Evolutionary conservation across 2,888 invertebrate species (phyloP).

Genomic region (Rhagonycha lutea): DNA sequence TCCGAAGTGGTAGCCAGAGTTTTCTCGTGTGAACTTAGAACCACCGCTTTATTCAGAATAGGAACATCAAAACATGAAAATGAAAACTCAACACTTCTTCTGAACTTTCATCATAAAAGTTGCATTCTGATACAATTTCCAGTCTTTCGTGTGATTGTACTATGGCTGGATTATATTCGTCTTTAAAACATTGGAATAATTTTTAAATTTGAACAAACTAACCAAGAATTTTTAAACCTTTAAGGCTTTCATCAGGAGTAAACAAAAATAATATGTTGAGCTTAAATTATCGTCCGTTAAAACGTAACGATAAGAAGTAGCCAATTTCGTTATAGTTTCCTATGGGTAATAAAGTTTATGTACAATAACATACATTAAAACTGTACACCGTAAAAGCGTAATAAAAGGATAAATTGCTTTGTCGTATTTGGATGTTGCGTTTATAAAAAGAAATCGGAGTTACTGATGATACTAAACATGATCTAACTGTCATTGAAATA

Average conservation of each 20-base stretch:
- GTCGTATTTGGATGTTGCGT: background rate
- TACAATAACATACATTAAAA: background rate
- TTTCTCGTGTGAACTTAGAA: too few relatives aligned
- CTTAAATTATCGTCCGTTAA: background rate
- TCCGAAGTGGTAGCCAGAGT: too few relatives aligned
- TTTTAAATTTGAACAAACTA: background rate
- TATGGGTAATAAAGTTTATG: background rate
- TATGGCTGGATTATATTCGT: too few relatives aligned
- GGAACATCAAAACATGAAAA: too few relatives aligned
- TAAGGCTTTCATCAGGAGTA: background rate
- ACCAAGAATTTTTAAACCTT: background rate
- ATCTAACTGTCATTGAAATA: too few relatives aligned
- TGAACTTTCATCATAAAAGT: too few relatives aligned
- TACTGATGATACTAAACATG: background rate
- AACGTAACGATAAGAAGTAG: background rate
- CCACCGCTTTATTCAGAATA: too few relatives aligned
- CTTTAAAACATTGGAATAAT: background rate
- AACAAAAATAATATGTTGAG: background rate
- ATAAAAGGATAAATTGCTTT: background rate
- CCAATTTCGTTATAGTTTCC: background rate
- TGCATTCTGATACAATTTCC: too few relatives aligned
- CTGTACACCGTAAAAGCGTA: background rate
- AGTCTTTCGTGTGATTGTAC: too few relatives aligned
- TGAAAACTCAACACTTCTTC: too few relatives aligned
- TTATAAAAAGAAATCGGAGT: background rate